phyloP scores from a whole-genome alignment of 2,888 invertebrate genomes.

The Halictus quadricinctus region DNA sequence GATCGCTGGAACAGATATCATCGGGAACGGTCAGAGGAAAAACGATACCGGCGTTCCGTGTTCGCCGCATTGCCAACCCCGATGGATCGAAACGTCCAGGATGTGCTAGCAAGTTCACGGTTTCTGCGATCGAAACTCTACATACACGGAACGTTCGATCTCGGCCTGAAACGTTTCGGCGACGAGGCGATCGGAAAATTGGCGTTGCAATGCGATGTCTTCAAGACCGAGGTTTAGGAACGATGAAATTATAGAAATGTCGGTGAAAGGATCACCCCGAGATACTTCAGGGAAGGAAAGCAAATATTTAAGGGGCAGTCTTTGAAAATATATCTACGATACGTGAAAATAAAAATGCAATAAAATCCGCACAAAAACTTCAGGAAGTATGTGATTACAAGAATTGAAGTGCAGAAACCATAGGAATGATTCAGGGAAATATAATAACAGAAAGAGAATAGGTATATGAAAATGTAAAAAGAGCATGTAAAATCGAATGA shows the following conservation, averaged over 20 bases:
- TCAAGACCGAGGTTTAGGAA: not conserved
- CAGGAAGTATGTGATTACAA: too few relatives aligned
- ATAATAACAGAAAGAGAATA: too few relatives aligned
- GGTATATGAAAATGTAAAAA: too few relatives aligned
- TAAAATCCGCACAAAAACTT: too few relatives aligned
- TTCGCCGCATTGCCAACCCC: not conserved
- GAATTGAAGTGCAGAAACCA: not conserved
- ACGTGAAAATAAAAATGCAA: too few relatives aligned
- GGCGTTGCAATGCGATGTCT: too few relatives aligned
- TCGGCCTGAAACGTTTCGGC: not conserved
- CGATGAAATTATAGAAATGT: not conserved
- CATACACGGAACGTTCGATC: not conserved
- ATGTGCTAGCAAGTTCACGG: not conserved
- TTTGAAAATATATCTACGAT: not conserved
- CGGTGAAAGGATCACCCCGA: not conserved
- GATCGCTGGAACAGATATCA: slow-evolving; percentile 66
- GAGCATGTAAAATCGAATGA: too few relatives aligned
- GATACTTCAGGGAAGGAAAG: not conserved
- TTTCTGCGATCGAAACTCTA: not conserved
- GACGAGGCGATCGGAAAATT: not conserved
- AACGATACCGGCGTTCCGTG: slow-evolving; percentile 10
- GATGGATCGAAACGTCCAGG: slow-evolving; percentile 4
- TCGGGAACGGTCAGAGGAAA: slow-evolving; percentile 2
- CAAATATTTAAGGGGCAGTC: not conserved
- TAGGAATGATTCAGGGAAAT: not conserved